These are phyloP conservation scores for Peromyscus eremicus DNA, from an alignment of 2,797 vertebrate genomes.

Conservation along the genomic window DNA sequence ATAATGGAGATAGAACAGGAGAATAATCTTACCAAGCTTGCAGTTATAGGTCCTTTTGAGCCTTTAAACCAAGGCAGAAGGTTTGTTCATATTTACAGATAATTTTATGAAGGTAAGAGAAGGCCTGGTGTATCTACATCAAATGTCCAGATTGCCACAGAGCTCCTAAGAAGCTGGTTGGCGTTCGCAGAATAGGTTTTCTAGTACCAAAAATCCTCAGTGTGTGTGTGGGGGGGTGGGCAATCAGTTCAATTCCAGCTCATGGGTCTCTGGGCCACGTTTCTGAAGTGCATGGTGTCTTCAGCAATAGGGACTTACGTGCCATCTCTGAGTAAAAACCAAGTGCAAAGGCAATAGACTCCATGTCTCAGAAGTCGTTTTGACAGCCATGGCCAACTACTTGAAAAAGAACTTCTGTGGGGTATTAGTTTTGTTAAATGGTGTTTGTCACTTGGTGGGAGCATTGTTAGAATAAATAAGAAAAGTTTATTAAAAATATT, in stretches of 20 bases:
- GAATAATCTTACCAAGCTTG: not conserved
- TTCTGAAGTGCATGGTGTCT: not conserved
- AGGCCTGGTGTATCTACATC: not conserved
- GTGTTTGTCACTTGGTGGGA: not conserved
- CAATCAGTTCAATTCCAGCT: not conserved
- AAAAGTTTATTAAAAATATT: not conserved
- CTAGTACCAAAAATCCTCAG: too few species aligned
- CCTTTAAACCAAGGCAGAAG: not conserved
- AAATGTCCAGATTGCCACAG: not conserved
- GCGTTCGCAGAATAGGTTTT: not conserved
- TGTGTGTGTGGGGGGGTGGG: too few species aligned
- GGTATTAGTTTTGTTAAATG: not conserved
- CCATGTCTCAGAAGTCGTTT: not conserved
- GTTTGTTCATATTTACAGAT: not conserved
- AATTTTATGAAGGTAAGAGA: not conserved
- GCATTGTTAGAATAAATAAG: too few species aligned
- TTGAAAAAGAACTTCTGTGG: not conserved
- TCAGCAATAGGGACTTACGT: not conserved
- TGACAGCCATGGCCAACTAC: not conserved
- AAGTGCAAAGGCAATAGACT: not conserved
- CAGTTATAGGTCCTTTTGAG: not conserved
- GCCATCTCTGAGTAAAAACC: not conserved
- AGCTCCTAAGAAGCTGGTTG: not conserved
- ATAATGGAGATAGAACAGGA: not conserved
- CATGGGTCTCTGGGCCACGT: not conserved